These are phyloP conservation scores for Cecropterus lyciades DNA, from an alignment of 1,140 invertebrate species.

Conservation along the genomic window DNA sequence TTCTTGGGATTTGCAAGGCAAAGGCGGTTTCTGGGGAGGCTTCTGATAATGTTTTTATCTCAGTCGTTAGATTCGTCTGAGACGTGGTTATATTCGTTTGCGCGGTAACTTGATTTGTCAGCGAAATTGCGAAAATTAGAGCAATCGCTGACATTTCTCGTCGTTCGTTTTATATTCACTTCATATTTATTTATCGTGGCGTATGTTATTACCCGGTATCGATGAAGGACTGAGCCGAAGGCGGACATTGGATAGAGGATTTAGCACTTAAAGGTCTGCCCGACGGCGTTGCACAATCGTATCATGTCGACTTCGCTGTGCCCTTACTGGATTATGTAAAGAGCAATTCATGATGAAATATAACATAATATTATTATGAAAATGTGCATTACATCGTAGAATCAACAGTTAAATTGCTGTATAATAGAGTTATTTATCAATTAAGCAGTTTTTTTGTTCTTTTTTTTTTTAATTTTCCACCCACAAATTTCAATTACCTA, in stretches of 20 bases:
- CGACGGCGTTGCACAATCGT: constrained; percentile 67
- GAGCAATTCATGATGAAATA: constrained; percentile 50
- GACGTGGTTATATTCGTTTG: constrained; percentile 48
- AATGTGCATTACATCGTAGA: too few species aligned
- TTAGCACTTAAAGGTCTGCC: constrained; percentile 82
- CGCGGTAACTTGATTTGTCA: constrained; percentile 57
- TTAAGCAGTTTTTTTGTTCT: too few species aligned
- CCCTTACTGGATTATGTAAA: constrained; percentile 76
- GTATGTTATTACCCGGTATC: constrained; percentile 56
- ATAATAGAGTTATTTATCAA: too few species aligned
- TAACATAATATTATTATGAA: constrained; percentile 18
- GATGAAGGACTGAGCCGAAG: constrained; percentile 54
- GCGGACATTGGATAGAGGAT: constrained; percentile 71
- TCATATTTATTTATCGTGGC: constrained; percentile 48
- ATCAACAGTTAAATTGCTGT: too few species aligned
- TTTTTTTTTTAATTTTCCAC: too few species aligned
- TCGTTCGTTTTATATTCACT: constrained; percentile 42
- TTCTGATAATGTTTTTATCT: constrained; percentile 59
- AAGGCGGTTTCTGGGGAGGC: constrained; percentile 54
- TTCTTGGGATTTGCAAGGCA: constrained; percentile 67
- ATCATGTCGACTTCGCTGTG: constrained; percentile 57
- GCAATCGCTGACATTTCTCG: constrained; percentile 50
- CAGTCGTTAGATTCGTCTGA: constrained; percentile 40
- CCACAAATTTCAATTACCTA: too few species aligned
- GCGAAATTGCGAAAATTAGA: constrained; percentile 56